Evolutionary conservation across 1,140 invertebrate species (phyloP), one percentile per base, ranked within the genome.

Genomic region (Cardiocondyla obscurior): DNA sequence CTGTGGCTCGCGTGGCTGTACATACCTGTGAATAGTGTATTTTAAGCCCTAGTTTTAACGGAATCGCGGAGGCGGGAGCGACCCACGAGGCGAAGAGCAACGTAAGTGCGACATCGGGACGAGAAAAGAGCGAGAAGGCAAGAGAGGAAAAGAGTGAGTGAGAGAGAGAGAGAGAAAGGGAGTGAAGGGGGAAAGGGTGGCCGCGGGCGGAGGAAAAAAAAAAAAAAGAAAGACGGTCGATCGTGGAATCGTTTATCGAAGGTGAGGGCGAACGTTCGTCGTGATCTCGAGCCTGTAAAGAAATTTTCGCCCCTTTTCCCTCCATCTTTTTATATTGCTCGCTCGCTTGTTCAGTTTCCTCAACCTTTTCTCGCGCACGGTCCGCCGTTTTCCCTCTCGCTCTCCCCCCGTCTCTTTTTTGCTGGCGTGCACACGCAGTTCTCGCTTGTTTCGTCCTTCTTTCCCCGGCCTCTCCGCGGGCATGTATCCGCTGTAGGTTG

Each of bases 1-100:
- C 83, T 83, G 82, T 88, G 83, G 64, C 84, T 82, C 49, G 84
- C 86, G 74, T 83, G 49, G 84, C 84, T 91, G 90, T 91, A 91
- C 69, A 91, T 92, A 92, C 69, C 82, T 92, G 90, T 92, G 91
- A 89, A 92, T 92, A 92, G 90, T 92, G 87, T 91, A 90, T 92
- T 91, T 89, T 92, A 91, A 90, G 79, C 74, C 49, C 85, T 88
- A 90, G 83, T 90, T 90, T 90, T 73, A 83, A 87, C 77, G 51
- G 72, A 51, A 87, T 62, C 28, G 77, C 44, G 62, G 49, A 58
- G 58, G 22, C 73, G 44, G 8, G 46, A 39, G 7, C 12, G 22
- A 28, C 3, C 3, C n/a, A 33, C 22, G 57, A 53, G 44, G 76
- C 55, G 81, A 6, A 44, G n/a, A 53, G 19, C 30, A 58, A 76